Evolutionary conservation across 2,113 vertebrate species (phyloP), one percentile per base, ranked within the genome.

Genomic region (Tiliqua scincoides): DNA sequence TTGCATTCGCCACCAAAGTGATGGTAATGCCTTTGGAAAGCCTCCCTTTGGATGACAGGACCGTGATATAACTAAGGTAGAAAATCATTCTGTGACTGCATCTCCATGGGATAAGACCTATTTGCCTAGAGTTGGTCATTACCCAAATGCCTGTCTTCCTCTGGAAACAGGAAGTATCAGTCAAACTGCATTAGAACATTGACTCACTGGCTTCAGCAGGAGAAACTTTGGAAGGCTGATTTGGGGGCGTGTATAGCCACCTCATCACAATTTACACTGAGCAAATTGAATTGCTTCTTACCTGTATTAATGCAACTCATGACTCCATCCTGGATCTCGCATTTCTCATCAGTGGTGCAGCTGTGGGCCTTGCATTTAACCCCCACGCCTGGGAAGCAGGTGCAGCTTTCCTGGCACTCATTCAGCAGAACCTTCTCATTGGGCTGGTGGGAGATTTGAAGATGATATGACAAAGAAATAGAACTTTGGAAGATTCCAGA

Each of bases 241-340:
- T 12, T 15, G 4, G 17, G 67, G 65, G 14, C 32, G 3, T 30
- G 11, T 15, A 57, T 12, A 57, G 10, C 54, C 12, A 17, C 30
- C 6, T 40, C 35, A 35, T 2, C 57, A 40, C 8, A 37, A 20
- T 1, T n/a, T 30, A 27, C 2, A 43, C 59, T 63, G 35, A 37
- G 67, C 67, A 6, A 0, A 82, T 65, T 10, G 1, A 0, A 6
- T 73, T 23, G 79, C 79, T 59, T 37, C 25, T 95, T 93, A 96
- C 98, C 97, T 96, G 90, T 95, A 40, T 95, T 91, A 89, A 96
- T 15, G 57, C 97, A 99, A 72, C 79, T 92, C 86, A 93, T 87
- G 62, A 95, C 5, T 6, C 95, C 97, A 0, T 93, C 95, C 1
- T 10, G 85, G 75, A 97, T 74, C 87, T 96, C 78, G 3, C 98